A percentile compares a stretch with the other conserved stretches of the same genome.
Conservation (phyloP, 2,113 vertebrate species). For the Cephalopholis sonnerati region DNA sequence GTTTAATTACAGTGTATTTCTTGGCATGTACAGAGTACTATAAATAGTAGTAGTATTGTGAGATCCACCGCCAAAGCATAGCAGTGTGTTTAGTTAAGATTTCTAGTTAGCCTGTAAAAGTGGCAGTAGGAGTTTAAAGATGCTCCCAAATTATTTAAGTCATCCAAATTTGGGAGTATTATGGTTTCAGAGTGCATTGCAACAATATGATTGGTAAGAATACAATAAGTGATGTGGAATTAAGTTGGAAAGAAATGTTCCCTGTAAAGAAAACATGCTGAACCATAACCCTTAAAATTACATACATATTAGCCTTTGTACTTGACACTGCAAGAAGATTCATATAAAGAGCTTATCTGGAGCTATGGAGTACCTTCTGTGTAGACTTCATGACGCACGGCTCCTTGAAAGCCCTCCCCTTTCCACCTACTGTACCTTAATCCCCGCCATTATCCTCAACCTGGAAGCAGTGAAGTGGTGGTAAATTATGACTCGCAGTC, state of each 20-base stretch:
- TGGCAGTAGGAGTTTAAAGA: not conserved
- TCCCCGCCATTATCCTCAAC: constrained; percentile 68
- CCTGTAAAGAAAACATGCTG: not conserved
- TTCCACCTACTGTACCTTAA: constrained; percentile 47
- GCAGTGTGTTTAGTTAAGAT: not conserved
- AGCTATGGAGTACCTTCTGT: not conserved
- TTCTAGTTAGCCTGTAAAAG: not conserved
- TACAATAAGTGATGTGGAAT: too few species aligned
- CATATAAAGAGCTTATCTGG: constrained; percentile 9
- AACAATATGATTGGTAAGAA: not conserved
- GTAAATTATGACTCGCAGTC: constrained; percentile 70
- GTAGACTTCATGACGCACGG: constrained; percentile 17
- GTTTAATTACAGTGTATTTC: not conserved
- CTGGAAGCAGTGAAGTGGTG: constrained; percentile 61
- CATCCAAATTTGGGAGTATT: not conserved
- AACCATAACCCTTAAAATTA: not conserved
- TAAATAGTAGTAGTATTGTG: not conserved
- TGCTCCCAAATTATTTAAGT: not conserved
- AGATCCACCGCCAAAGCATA: not conserved
- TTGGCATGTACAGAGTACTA: not conserved
- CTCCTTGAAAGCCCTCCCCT: constrained; percentile 27
- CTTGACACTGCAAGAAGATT: not conserved
- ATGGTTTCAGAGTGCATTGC: not conserved
- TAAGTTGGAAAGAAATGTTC: not conserved
- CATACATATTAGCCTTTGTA: not conserved